phyloP scores from a whole-genome alignment of 2,797 vertebrate species.

The Carduelis carduelis region DNA sequence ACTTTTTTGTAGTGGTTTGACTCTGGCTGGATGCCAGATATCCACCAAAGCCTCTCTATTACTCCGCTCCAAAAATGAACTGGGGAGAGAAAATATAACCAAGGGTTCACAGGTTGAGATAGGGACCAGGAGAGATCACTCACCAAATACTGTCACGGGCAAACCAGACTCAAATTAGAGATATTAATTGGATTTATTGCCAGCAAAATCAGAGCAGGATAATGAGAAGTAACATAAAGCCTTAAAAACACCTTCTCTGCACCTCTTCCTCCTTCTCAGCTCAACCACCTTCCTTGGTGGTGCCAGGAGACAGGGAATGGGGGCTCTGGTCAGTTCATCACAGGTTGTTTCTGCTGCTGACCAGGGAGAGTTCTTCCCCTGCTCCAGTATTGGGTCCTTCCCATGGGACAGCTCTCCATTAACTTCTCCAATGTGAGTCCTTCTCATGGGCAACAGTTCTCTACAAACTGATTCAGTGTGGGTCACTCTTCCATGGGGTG shows the following conservation, averaged over 20 bases:
- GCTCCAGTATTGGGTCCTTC: background rate
- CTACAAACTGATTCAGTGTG: background rate
- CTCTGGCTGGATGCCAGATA: background rate
- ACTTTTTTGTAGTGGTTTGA: background rate
- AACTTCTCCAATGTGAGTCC: background rate
- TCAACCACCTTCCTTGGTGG: accelerated
- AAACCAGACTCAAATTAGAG: background rate
- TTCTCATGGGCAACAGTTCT: background rate
- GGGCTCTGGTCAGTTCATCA: background rate
- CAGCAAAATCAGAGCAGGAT: background rate
- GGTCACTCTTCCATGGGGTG: background rate
- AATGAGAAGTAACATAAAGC: background rate
- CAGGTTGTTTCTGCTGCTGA: background rate
- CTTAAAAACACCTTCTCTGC: background rate
- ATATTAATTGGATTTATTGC: background rate
- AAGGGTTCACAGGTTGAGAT: background rate
- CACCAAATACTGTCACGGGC: accelerated
- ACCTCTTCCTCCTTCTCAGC: background rate
- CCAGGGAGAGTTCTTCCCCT: background rate
- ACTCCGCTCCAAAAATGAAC: background rate
- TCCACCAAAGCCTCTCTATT: background rate
- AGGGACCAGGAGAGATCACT: accelerated
- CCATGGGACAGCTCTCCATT: background rate
- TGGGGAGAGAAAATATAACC: background rate
- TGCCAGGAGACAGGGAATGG: background rate